A percentile compares a stretch with the other conserved stretches of the same genome.
phyloP scores from a whole-genome alignment of 2,888 invertebrate species.

The Cyclophora punctaria region DNA sequence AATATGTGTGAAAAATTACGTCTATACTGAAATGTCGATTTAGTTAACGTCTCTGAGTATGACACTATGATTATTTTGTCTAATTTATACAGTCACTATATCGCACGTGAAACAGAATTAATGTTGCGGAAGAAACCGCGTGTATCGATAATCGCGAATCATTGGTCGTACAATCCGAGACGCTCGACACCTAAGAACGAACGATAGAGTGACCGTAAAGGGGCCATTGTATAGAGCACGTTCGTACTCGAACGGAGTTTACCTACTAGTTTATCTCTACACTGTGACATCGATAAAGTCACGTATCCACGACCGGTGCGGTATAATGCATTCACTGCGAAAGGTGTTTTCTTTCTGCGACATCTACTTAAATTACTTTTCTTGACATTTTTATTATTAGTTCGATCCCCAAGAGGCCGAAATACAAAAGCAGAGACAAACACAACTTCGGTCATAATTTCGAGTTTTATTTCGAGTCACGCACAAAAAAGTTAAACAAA shows the following conservation, averaged over 20 bases:
- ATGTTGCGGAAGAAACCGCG: too few relatives aligned
- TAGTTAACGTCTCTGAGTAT: too few relatives aligned
- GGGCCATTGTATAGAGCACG: too few relatives aligned
- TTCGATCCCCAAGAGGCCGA: conserved; percentile 19
- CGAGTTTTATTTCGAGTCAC: neutral
- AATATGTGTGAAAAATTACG: too few relatives aligned
- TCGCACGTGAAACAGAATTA: too few relatives aligned
- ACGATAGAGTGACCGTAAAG: too few relatives aligned
- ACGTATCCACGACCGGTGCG: conserved; percentile 24
- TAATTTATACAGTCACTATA: too few relatives aligned
- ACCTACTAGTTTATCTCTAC: conserved; percentile 7
- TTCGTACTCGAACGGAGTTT: neutral
- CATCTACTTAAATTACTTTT: conserved; percentile 38
- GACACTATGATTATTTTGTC: too few relatives aligned
- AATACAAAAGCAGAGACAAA: conserved; percentile 5
- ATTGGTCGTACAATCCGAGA: too few relatives aligned
- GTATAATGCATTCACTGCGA: conserved; percentile 37
- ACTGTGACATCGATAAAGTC: conserved; percentile 15
- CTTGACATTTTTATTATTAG: conserved; percentile 25
- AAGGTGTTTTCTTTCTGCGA: conserved; percentile 29
- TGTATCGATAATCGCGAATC: too few relatives aligned
- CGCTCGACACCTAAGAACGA: too few relatives aligned
- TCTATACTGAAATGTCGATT: too few relatives aligned
- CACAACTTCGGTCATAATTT: neutral
- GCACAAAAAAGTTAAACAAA: conserved; percentile 5